A percentile compares a stretch with the other conserved stretches of the same genome.
Conservation (phyloP, 2,113 vertebrate species). For the Aegypius monachus region DNA sequence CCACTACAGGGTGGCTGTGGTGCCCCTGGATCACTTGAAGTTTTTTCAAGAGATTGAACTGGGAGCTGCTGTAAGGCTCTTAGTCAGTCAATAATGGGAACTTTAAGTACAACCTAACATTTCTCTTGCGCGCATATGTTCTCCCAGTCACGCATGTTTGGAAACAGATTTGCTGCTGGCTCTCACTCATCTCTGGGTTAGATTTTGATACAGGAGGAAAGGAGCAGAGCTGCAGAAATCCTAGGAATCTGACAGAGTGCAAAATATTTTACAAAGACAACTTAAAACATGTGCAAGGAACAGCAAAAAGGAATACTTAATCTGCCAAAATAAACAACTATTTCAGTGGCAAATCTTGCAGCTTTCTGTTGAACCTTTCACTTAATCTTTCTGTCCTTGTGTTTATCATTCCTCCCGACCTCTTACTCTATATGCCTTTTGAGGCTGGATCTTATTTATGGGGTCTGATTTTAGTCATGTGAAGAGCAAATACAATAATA, state of each 20-base stretch:
- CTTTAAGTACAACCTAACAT: rapidly evolving
- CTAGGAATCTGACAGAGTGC: background rate
- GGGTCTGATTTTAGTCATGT: background rate
- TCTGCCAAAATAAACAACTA: background rate
- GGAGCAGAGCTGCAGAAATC: background rate
- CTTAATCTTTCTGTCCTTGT: background rate
- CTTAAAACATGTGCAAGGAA: background rate
- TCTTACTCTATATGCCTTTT: background rate
- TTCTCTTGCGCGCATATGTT: background rate
- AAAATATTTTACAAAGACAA: background rate
- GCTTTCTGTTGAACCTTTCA: background rate
- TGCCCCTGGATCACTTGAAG: background rate
- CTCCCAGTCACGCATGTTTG: background rate
- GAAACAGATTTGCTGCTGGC: background rate
- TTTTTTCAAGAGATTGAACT: background rate
- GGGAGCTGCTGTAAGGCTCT: background rate
- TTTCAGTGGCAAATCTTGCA: background rate
- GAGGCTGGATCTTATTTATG: background rate
- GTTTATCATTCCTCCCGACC: background rate
- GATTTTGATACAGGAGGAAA: background rate
- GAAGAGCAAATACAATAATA: background rate
- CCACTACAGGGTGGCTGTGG: background rate
- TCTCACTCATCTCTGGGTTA: background rate
- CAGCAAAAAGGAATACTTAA: background rate
- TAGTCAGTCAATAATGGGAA: background rate